Base-by-base conservation (phyloP, 2,797 vertebrate genomes). In the Ciconia nigra region DNA sequence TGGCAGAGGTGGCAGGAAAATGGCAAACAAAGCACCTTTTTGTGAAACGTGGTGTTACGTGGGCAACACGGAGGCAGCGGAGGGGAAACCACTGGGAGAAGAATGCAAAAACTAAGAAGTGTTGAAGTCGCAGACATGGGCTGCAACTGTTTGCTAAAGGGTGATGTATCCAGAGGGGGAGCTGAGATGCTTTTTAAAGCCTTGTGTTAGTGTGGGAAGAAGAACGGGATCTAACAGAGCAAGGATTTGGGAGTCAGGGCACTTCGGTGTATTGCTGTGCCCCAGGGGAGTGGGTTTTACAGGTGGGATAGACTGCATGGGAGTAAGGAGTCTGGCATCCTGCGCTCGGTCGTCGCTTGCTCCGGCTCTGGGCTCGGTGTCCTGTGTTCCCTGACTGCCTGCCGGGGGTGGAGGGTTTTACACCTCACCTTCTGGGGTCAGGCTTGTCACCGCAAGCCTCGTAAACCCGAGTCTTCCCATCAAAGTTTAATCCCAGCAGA, bases 331-430 rank as follows among this genome's bases (percentile, higher is more conserved):
- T 10, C 24, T 1, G 1, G 13, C 28, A 44, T 37, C 49, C 52
- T 10, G 1, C 1, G 2, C 25, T 66, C 28, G 31, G 57, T 29
- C 0, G 0, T 31, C 2, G 1, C n/a, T 76, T 80, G 15, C n/a
- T 89, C 47, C 4, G 13, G 0, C 22, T 35, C 66, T 54, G 15
- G 11, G 4, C 25, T 41, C 1, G 0, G 20, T 57, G 39, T 84
- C 54, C 22, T 1, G 0, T 0, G 0, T 57, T 82, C 42, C 28
- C 63, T 26, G 71, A 25, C 35, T 2, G 0, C 63, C 51, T 1
- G 2, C 42, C 1, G 26, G 54, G 42, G 15, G 37, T 63, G 47
- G 41, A 65, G 14, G 22, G 25, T 39, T 91, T 95, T 58, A 63
- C 33, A 65, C 37, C 66, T 93, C 42, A 41, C 70, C 33, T 83